Evolutionary conservation across 2,797 vertebrate genomes (phyloP).

Genomic region (Gadopsis marmoratus): DNA sequence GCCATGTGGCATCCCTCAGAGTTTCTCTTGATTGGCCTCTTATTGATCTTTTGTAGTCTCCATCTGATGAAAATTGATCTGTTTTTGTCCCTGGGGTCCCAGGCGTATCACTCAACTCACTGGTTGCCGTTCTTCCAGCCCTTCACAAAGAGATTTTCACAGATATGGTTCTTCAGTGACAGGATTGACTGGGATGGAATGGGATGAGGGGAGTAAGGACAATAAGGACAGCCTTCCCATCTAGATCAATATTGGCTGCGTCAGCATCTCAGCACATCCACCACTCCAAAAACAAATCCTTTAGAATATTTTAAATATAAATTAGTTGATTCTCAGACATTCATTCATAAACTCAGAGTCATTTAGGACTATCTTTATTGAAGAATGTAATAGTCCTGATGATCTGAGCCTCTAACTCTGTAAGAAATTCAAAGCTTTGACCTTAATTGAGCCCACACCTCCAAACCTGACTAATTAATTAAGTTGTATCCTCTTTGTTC

Average conservation of each 20-base stretch:
- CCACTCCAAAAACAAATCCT: conserved; percentile 45
- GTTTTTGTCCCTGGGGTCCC: conserved; percentile 63
- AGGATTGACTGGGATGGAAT: conserved; percentile 9
- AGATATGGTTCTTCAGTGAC: conserved; percentile 45
- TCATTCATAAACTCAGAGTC: neutral
- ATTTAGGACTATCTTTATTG: neutral
- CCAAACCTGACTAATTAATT: neutral
- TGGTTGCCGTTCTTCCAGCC: conserved; percentile 41
- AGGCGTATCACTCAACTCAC: conserved; percentile 66
- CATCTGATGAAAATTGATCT: conserved; percentile 81
- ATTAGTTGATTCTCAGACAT: neutral
- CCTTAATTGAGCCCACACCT: too few species aligned
- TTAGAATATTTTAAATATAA: conserved; percentile 47
- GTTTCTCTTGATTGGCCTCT: conserved; percentile 52
- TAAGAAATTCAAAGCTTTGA: neutral
- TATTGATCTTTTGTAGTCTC: conserved; percentile 79
- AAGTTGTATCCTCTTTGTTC: neutral
- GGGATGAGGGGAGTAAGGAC: conserved; percentile 15
- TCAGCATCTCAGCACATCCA: conserved; percentile 28
- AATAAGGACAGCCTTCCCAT: conserved; percentile 30
- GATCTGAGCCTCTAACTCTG: neutral
- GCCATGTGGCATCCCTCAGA: conserved; percentile 39
- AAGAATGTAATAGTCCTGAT: neutral
- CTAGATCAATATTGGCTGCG: conserved; percentile 42
- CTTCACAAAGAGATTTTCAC: conserved; percentile 70